Evolutionary conservation across 2,113 vertebrate genomes (phyloP).

Genomic region (Eptesicus fuscus): DNA sequence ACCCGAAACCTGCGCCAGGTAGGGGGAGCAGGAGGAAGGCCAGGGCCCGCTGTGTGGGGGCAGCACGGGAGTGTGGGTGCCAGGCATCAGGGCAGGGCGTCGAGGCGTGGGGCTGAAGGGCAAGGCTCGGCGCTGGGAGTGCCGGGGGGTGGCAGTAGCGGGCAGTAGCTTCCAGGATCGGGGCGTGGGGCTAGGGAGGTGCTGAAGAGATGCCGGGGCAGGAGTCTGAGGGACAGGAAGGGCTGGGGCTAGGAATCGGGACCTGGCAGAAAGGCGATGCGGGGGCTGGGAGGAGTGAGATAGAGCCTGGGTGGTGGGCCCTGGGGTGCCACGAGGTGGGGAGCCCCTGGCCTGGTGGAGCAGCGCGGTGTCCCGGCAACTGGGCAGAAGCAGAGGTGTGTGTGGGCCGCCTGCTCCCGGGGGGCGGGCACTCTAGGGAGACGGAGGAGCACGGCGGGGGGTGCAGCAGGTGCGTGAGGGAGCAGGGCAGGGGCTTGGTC

Average conservation of each 20-base stretch:
- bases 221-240: background rate
- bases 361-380: background rate
- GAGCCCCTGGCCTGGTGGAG: background rate
- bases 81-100: background rate
- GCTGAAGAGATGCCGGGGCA: background rate
- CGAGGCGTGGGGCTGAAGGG: background rate
- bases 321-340: background rate
- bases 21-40: conserved; percentile 68
- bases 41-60: background rate
- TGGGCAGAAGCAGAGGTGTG: background rate
- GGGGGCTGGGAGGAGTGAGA: background rate
- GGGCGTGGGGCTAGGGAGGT: background rate
- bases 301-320: background rate
- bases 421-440: background rate
- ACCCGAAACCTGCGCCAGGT: conserved; percentile 98
- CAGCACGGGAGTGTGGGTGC: background rate
- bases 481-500: background rate
- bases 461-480: background rate
- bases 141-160: background rate
- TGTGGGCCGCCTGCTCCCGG: background rate
- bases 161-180: background rate
- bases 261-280: background rate
- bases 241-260: background rate
- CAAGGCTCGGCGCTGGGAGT: background rate
- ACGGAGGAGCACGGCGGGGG: background rate